Evolutionary conservation across 1,140 invertebrate genomes (phyloP).

Genomic region (Belonocnema kinseyi): DNA sequence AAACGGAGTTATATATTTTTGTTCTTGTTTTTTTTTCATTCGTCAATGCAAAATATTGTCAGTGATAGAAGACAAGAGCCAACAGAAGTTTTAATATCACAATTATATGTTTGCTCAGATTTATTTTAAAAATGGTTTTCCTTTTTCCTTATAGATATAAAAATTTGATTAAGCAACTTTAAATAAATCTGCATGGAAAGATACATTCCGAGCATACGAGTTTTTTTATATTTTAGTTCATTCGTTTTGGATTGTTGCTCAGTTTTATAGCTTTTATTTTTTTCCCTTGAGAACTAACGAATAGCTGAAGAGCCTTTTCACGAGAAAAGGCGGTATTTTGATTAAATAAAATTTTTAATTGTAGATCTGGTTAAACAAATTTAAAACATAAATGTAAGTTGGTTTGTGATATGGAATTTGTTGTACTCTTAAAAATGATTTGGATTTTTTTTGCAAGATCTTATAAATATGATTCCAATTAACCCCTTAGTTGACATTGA

Average conservation of each 20-base stretch:
- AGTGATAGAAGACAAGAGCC: constrained; percentile 28
- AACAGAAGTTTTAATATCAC: constrained; percentile 28
- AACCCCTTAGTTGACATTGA: too few relatives aligned
- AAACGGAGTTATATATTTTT: constrained; percentile 34
- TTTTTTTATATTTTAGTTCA: not conserved
- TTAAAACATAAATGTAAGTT: too few relatives aligned
- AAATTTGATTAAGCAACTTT: constrained; percentile 8
- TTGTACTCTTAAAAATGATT: too few relatives aligned
- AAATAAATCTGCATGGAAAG: not conserved
- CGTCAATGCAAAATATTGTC: constrained; percentile 26
- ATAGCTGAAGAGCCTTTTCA: too few relatives aligned
- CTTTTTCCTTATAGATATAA: constrained; percentile 24
- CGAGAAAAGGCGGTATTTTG: too few relatives aligned
- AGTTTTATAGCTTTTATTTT: not conserved
- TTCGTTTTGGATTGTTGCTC: not conserved
- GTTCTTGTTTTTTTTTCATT: constrained; percentile 30
- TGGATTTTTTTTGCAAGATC: not conserved
- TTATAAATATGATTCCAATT: not conserved
- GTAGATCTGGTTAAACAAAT: too few relatives aligned
- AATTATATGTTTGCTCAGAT: constrained; percentile 30
- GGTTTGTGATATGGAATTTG: too few relatives aligned
- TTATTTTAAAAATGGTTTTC: constrained; percentile 29
- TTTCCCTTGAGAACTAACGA: too few relatives aligned
- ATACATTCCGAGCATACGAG: not conserved
- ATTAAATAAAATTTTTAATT: too few relatives aligned